phyloP scores from a whole-genome alignment of 1,140 invertebrate species.

The Druon quercuslanigerum region DNA sequence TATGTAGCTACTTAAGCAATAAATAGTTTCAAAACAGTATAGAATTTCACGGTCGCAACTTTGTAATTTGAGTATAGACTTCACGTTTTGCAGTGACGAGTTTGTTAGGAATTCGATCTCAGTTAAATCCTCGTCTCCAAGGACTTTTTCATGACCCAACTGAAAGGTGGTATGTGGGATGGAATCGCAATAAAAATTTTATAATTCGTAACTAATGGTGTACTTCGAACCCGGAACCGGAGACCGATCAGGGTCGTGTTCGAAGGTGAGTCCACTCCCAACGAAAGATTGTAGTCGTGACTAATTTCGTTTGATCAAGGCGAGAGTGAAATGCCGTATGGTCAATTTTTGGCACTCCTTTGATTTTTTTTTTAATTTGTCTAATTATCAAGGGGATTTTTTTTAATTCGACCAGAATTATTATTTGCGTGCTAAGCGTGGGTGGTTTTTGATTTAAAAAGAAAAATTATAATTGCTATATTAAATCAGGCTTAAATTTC shows the following conservation, averaged over 20 bases:
- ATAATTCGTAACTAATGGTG: neutral
- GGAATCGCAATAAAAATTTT: conserved; percentile 1
- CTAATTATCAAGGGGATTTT: too few species aligned
- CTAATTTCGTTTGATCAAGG: conserved; percentile 27
- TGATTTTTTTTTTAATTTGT: neutral
- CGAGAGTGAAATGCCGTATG: conserved; percentile 14
- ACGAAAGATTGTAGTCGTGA: conserved; percentile 17
- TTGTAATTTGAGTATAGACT: neutral
- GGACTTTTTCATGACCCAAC: neutral
- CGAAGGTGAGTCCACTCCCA: conserved; percentile 22
- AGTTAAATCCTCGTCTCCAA: conserved; percentile 14
- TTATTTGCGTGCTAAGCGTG: too few species aligned
- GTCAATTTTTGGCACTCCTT: neutral
- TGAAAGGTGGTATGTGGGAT: neutral
- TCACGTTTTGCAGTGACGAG: neutral
- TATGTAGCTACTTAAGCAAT: too few species aligned
- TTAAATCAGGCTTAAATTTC: too few species aligned
- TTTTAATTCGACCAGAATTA: too few species aligned
- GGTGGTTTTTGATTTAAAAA: too few species aligned
- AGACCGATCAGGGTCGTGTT: conserved; percentile 20
- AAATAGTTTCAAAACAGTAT: too few species aligned
- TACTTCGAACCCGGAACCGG: neutral
- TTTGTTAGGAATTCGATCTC: neutral
- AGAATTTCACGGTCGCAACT: too few species aligned
- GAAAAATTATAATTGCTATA: too few species aligned